These are phyloP conservation scores for Drosophila mayri DNA, from an alignment of 1,140 invertebrate species.

Conservation along the genomic window DNA sequence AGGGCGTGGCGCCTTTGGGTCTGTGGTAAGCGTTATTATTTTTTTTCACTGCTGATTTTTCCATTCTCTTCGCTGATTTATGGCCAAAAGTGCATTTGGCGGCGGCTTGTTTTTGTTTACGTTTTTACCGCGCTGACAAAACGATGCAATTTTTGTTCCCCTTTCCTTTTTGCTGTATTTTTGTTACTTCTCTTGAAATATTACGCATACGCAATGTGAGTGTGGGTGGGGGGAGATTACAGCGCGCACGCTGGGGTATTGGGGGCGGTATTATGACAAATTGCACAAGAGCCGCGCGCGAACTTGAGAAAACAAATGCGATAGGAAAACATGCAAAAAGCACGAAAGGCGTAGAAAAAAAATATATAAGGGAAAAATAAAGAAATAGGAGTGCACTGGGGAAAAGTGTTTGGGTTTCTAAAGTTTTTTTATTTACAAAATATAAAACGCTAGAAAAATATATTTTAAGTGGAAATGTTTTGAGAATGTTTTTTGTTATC, in stretches of 20 bases:
- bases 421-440: neutral
- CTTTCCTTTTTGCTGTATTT: neutral
- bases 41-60: slow-evolving; percentile 16
- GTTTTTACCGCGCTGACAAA: slow-evolving; percentile 73
- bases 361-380: slow-evolving; percentile 13
- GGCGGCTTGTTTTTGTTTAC: slow-evolving; percentile 77
- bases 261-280: slow-evolving; percentile 58
- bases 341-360: slow-evolving; percentile 29
- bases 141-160: slow-evolving; percentile 49
- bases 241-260: slow-evolving; percentile 9
- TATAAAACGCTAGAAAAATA: neutral
- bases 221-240: slow-evolving; percentile 3
- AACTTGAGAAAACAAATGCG: slow-evolving; percentile 81
- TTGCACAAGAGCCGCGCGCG: slow-evolving; percentile 71
- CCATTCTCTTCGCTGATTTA: slow-evolving; percentile 52
- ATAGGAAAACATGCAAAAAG: slow-evolving; percentile 77
- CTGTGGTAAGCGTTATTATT: slow-evolving; percentile 29
- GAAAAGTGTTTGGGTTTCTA: neutral
- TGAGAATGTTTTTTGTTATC: neutral
- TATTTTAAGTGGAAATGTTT: too few relatives aligned
- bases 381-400: slow-evolving; percentile 18
- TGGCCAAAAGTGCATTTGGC: slow-evolving; percentile 50
- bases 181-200: slow-evolving; percentile 60
- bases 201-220: slow-evolving; percentile 65
- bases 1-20: slow-evolving; percentile 62